Evolutionary conservation across 2,113 vertebrate species (phyloP), one percentile per base, ranked within the genome.

Genomic region (Heterotis niloticus): DNA sequence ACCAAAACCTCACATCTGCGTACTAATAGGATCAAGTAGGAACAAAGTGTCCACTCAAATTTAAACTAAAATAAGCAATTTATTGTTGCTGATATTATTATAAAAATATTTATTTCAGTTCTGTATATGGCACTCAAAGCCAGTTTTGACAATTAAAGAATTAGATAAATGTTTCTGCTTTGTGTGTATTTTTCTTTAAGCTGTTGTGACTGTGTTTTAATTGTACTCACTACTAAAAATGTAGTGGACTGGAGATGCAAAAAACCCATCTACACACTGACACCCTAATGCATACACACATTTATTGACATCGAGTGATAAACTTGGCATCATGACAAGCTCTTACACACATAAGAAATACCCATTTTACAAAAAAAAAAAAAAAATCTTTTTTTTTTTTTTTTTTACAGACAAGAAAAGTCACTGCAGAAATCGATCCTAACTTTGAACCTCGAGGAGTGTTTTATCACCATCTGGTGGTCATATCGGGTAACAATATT

Each of bases 81-180:
- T 92, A 93, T 94, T 93, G 93, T 92, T 91, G 92, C 91, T 84
- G 81, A 92, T 90, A 93, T 93, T 92, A 93, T 94, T 92, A 92
- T 90, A 79, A 90, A 93, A 91, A 91, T 94, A 94, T 94, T 94
- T 94, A 94, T 94, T 94, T 94, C 93, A 94, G 87, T 90, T 93
- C 89, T 94, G 93, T 94, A 94, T 93, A 93, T 93, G 93, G 91
- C 92, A 91, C 91, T 92, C 92, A 92, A 91, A 94, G 94, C 88
- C 92, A 92, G 92, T 90, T 93, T 92, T 93, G 93, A 93, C 90
- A 92, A 93, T 93, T 93, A 94, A 93, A 93, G 86, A 88, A 59
- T n/a, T 64, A 73, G 57, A 73, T 29, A 73, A 54, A 28, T n/a
- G 34, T 59, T 74, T 51, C 26, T 79, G 66, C 23, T 29, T 62